Evolutionary conservation across 2,888 invertebrate genomes (phyloP).

Genomic region (Drosophila anceps): DNA sequence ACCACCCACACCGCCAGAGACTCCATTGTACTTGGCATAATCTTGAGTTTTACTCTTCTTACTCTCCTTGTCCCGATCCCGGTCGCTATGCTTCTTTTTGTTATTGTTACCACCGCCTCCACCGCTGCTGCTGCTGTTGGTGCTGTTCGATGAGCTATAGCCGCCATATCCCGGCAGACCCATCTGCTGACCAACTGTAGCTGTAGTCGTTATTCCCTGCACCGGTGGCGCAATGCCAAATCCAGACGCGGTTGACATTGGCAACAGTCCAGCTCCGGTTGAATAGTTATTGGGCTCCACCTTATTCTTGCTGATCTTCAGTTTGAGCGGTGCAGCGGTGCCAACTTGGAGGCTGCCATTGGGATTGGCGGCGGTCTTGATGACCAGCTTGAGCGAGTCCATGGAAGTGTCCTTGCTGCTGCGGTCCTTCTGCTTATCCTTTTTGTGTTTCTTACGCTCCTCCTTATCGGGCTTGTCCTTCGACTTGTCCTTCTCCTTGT

Average conservation of each 20-base stretch:
- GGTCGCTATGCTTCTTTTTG: constrained; percentile 84
- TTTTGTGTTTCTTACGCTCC: constrained; percentile 91
- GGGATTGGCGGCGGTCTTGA: constrained; percentile 88
- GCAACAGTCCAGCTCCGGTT: constrained; percentile 33
- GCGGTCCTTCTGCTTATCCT: constrained; percentile 86
- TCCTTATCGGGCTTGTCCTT: constrained; percentile 89
- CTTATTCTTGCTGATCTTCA: constrained; percentile 92
- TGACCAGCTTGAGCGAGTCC: constrained; percentile 88
- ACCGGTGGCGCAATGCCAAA: constrained; percentile 39
- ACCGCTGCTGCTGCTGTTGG: constrained; percentile 21
- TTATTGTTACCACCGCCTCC: constrained; percentile 63
- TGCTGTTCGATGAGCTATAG: constrained; percentile 32
- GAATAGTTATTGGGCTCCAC: constrained; percentile 86
- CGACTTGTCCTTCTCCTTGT: constrained; percentile 90
- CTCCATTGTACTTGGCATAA: constrained; percentile 80
- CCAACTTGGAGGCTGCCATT: constrained; percentile 58
- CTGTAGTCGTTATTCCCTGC: constrained; percentile 14
- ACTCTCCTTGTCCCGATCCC: constrained; percentile 84
- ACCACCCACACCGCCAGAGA: constrained; percentile 26
- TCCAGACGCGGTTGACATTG: constrained; percentile 33
- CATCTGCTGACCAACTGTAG: constrained; percentile 5
- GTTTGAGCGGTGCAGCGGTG: constrained; percentile 87
- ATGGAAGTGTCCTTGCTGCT: constrained; percentile 58
- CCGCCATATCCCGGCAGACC: constrained; percentile 8
- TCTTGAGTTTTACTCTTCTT: constrained; percentile 82